Percentiles rank a stretch among this genome's conserved stretches.
Evolutionary conservation across 2,113 vertebrate species (phyloP).

Genomic region (Microtus montanus): DNA sequence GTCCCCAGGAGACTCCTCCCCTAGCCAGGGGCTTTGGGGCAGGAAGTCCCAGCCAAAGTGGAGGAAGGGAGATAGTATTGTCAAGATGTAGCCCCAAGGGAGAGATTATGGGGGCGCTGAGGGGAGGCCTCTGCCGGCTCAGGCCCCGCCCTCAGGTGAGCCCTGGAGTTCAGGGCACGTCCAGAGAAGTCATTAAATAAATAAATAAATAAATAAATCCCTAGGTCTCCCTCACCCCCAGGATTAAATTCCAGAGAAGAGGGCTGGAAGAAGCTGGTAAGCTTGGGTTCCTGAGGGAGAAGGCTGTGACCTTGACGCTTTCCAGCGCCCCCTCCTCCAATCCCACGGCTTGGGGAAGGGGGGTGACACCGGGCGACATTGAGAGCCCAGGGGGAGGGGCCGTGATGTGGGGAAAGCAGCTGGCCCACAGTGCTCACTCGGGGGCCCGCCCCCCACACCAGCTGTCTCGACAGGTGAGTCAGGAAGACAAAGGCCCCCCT

Average conservation of each 20-base stretch:
- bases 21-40: conserved; percentile 61
- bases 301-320: conserved; percentile 74
- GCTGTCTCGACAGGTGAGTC: conserved; percentile 82
- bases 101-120: conserved; percentile 36
- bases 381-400: conserved; percentile 1
- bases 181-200: neutral
- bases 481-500: conserved; percentile 76
- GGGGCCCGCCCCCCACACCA: conserved; percentile 56
- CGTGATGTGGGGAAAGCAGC: conserved; percentile 15
- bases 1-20: conserved; percentile 57
- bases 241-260: conserved; percentile 58
- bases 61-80: conserved; percentile 79
- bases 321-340: conserved; percentile 59
- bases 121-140: neutral
- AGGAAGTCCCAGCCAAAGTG: conserved; percentile 74
- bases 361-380: neutral
- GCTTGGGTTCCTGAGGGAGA: conserved; percentile 11
- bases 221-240: neutral
- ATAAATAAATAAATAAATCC: neutral
- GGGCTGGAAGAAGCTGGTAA: neutral
- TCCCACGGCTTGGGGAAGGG: neutral
- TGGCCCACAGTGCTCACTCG: neutral
- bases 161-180: conserved; percentile 22
- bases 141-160: conserved; percentile 64
- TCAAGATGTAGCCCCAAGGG: conserved; percentile 62